A percentile compares a stretch with the other conserved stretches of the same genome.
These are phyloP conservation scores for Pelvicachromis taeniatus DNA, from an alignment of 2,113 vertebrate genomes.

Conservation along the genomic window DNA sequence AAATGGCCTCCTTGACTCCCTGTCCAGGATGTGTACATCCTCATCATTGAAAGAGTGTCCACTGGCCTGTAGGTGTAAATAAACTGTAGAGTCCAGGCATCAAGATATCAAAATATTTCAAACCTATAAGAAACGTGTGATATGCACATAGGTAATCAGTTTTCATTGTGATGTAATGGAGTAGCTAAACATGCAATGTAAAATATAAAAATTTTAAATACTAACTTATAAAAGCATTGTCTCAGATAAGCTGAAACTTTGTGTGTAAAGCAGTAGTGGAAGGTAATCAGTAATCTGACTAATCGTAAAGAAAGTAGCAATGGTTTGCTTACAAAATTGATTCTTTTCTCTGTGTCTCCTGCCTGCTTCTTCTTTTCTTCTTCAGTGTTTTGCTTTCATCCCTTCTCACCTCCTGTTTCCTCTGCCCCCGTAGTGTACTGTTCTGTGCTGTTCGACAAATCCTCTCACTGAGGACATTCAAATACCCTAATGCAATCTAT, in stretches of 20 bases:
- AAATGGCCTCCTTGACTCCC: no score
- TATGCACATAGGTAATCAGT: background rate
- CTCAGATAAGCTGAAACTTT: background rate
- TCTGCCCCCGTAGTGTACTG: background rate
- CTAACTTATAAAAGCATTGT: background rate
- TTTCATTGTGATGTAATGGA: background rate
- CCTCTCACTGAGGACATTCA: background rate
- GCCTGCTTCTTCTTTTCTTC: no score
- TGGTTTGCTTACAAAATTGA: background rate
- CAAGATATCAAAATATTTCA: background rate
- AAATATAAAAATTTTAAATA: background rate
- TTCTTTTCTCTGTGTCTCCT: background rate
- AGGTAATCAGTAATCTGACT: background rate
- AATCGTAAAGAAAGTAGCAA: background rate
- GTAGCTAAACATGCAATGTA: background rate
- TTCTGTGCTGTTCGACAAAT: background rate
- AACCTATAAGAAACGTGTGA: background rate
- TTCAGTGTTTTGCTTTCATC: background rate
- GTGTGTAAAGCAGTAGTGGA: background rate
- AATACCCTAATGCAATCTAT: background rate
- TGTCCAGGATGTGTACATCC: background rate
- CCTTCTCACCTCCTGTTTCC: background rate
- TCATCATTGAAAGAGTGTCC: no score
- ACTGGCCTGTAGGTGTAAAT: background rate
- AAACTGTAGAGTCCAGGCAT: background rate